Percentiles rank a stretch among this genome's conserved stretches.
phyloP scores from a whole-genome alignment of 1,140 invertebrate genomes.

The Conopomorpha cramerella region DNA sequence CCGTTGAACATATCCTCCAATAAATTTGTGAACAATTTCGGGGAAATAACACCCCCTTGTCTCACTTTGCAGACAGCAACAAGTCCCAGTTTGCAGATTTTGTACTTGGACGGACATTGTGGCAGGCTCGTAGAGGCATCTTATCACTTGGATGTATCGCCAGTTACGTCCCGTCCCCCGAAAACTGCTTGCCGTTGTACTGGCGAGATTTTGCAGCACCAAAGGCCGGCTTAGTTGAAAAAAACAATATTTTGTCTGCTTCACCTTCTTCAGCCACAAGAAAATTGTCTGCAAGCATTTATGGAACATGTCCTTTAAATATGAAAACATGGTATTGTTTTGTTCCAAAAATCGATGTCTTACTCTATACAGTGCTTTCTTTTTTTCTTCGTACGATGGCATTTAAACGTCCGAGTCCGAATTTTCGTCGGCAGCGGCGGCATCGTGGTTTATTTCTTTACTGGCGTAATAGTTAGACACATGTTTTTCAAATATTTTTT shows the following conservation, averaged over 20 bases:
- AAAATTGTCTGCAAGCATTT: not conserved
- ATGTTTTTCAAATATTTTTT: not conserved
- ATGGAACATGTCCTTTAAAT: constrained; percentile 1
- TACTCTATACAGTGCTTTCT: not conserved
- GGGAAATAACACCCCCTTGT: too few relatives aligned
- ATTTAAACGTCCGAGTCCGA: not conserved
- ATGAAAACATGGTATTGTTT: not conserved
- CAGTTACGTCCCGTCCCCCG: not conserved
- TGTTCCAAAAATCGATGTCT: not conserved
- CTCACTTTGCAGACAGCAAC: too few relatives aligned
- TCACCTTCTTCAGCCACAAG: constrained; percentile 1
- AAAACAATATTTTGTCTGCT: not conserved
- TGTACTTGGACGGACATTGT: too few relatives aligned
- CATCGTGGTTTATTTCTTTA: not conserved
- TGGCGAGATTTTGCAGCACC: not conserved
- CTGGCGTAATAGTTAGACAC: not conserved
- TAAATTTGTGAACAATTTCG: too few relatives aligned
- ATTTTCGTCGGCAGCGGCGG: not conserved
- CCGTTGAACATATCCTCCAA: too few relatives aligned
- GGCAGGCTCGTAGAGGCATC: too few relatives aligned
- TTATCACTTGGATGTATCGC: too few relatives aligned
- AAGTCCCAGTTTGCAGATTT: too few relatives aligned
- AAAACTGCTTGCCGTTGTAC: not conserved
- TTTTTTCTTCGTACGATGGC: not conserved
- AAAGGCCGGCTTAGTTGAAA: not conserved